Conservation (phyloP, 2,797 vertebrate genomes). For the Sebastes diploproa region DNA sequence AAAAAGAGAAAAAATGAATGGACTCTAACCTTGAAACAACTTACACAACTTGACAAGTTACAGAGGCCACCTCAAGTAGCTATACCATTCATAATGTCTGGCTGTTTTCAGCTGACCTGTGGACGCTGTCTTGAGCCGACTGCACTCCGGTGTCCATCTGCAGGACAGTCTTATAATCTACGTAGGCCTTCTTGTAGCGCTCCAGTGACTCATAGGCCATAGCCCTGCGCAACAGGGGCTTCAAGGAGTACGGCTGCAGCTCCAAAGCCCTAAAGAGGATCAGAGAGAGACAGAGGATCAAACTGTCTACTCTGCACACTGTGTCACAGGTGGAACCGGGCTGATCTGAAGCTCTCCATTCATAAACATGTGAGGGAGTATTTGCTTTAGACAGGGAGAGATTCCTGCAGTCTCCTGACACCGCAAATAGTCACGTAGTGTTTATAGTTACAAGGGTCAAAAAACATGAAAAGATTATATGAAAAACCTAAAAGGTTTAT, state of each 20-base stretch:
- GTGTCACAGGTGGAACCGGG: conserved; percentile 3
- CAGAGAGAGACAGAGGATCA: conserved; percentile 70
- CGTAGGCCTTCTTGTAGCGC: conserved; percentile 90
- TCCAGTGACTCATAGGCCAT: conserved; percentile 93
- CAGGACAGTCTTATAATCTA: conserved; percentile 94
- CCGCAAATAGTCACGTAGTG: background rate
- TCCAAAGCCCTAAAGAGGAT: conserved; percentile 89
- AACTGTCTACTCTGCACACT: conserved; percentile 16
- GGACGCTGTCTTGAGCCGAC: conserved; percentile 89
- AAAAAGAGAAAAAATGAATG: background rate
- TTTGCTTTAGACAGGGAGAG: background rate
- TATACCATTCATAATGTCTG: background rate
- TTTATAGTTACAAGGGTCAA: background rate
- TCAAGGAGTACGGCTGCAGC: conserved; percentile 91
- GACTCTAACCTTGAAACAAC: background rate
- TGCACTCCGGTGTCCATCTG: conserved; percentile 91
- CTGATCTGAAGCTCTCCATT: conserved; percentile 31
- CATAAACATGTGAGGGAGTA: conserved; percentile 37
- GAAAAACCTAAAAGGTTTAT: background rate
- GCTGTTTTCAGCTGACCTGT: conserved; percentile 70
- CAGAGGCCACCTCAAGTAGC: background rate
- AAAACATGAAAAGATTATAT: background rate
- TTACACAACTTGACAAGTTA: background rate
- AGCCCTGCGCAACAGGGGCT: conserved; percentile 92
- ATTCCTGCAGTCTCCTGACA: background rate